phyloP scores from a whole-genome alignment of 2,888 invertebrate genomes.

The Pyrrhia umbra region DNA sequence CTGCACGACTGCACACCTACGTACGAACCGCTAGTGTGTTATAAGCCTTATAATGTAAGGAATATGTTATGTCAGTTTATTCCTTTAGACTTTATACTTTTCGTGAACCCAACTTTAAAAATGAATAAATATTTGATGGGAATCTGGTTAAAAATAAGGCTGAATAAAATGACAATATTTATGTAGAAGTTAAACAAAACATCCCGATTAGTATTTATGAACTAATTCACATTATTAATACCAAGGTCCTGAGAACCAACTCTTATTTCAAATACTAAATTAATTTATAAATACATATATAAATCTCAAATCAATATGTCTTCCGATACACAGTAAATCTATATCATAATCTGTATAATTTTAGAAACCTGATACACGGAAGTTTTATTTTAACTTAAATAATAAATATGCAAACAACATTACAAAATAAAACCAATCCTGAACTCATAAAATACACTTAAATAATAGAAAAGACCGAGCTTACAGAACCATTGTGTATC shows the following conservation, averaged over 20 bases:
- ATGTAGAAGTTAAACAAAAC: no score
- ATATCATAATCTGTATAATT: constrained; percentile 9
- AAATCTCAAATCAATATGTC: constrained; percentile 9
- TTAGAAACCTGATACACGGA: constrained; percentile 11
- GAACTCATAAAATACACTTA: constrained; percentile 19
- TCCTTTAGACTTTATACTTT: constrained; percentile 4
- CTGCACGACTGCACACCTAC: constrained; percentile 76
- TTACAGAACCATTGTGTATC: constrained; percentile 9
- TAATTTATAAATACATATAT: neutral
- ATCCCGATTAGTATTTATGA: neutral
- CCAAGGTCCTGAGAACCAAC: constrained; percentile 15
- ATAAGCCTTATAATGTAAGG: constrained; percentile 35
- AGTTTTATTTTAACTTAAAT: constrained; percentile 2
- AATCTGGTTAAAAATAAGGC: neutral
- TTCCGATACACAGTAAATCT: neutral
- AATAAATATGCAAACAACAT: constrained; percentile 9
- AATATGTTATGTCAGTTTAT: constrained; percentile 47
- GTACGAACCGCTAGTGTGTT: constrained; percentile 53
- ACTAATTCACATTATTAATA: neutral
- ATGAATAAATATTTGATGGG: neutral
- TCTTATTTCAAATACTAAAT: constrained; percentile 4
- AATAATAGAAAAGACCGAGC: neutral
- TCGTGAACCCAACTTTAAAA: neutral
- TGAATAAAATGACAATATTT: neutral
- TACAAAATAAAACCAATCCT: constrained; percentile 2